Evolutionary conservation across 2,888 invertebrate genomes (phyloP), one percentile per base, ranked within the genome.

Genomic region (Schrankia costaestrigalis): DNA sequence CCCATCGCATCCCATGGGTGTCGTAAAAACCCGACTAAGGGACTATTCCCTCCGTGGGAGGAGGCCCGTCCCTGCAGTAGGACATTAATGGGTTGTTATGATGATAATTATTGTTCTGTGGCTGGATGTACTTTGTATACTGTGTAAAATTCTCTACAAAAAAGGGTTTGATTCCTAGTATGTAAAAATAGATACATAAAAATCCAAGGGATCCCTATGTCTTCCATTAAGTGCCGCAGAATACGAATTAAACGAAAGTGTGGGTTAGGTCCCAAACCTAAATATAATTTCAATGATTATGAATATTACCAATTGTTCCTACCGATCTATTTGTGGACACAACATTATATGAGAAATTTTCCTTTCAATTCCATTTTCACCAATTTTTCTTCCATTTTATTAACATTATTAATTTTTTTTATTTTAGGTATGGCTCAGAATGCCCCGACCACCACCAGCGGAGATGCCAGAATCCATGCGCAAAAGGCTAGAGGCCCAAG

Each of bases 371-470:
- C 23, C 3, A 14, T 14, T 23, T 32, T 32, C 7, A 17, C 3
- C 7, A 11, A 2, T 3, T 14, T 11, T 26, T 2, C 17, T 7
- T 4, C 11, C 2, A 3, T 17, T 7, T 11, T 26, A 11, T n/a
- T 11, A 3, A 35, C 14, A 7, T 10, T 9, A 21, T 3, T 2
- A 19, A 3, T 13, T 25, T 26, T 26, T 11, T 3, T 35, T 17
- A 26, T n/a, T n/a, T 0, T 64, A 90, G 90, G 91, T 92, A 1
- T 90, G 87, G 63, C 90, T 95, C 53, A 90, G 93, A 49, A 93
- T 98, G 90, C 98, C 98, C 39, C 93, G 98, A 60, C 98, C 98
- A 42, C 98, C 98, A 72, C 97, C 98, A 68, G 96, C 97, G 63
- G 94, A 94, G 84, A 97, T 97, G 97, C 98, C 98, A 9, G 97